Conservation (phyloP, 1,140 invertebrate genomes). For the Portunus trituberculatus region DNA sequence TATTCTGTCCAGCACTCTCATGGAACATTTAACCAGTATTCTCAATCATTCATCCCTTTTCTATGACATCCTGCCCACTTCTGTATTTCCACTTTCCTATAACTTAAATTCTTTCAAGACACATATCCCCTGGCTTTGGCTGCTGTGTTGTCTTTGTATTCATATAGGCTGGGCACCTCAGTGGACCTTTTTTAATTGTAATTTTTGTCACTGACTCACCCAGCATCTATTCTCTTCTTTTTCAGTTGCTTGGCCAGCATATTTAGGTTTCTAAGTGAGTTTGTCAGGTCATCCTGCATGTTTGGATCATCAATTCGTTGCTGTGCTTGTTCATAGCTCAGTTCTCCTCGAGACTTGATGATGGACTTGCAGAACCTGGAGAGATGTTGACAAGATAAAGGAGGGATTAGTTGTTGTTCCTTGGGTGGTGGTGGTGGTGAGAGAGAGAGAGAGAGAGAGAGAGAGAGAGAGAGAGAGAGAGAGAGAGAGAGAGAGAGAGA, state of each 20-base stretch:
- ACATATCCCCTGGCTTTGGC: no score
- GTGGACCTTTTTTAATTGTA: no score
- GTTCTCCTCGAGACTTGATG: constrained; percentile 91
- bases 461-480: constrained; percentile 24
- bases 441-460: not conserved
- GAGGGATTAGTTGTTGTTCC: no score
- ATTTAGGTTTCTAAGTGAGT: constrained; percentile 91
- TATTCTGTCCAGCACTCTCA: no score
- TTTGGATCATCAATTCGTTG: constrained; percentile 91
- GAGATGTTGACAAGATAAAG: constrained; percentile 63
- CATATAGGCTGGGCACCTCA: no score
- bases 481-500: constrained; percentile 46
- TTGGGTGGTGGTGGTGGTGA: not conserved
- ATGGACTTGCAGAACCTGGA: constrained; percentile 95
- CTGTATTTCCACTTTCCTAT: no score
- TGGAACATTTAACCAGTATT: no score
- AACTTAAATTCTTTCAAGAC: no score
- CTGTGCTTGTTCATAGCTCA: constrained; percentile 98
- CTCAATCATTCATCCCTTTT: no score
- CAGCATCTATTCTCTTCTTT: constrained; percentile 91
- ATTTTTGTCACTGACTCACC: no score
- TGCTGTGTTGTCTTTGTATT: no score
- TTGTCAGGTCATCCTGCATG: constrained; percentile 87
- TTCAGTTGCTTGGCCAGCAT: constrained; percentile 94
- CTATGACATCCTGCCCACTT: no score